Evolutionary conservation across 2,888 invertebrate genomes (phyloP).

Genomic region (Agrypnus murinus): DNA sequence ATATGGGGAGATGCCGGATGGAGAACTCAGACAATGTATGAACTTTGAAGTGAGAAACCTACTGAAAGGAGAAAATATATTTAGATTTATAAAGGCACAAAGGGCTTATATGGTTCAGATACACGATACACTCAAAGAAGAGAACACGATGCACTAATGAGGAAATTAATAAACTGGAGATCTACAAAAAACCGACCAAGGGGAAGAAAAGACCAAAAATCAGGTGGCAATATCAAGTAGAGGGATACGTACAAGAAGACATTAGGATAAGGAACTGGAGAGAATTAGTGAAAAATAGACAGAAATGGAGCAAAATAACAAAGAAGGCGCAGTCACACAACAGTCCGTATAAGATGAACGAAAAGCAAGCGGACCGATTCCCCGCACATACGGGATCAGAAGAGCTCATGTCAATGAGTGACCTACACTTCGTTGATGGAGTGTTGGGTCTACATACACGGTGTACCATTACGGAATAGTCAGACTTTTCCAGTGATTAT

Average conservation of each 20-base stretch:
- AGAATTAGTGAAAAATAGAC: constrained; percentile 6
- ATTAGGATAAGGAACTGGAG: constrained; percentile 7
- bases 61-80: not conserved
- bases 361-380: not conserved
- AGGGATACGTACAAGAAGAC: not conserved
- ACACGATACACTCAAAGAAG: constrained; percentile 24
- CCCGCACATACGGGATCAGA: not conserved
- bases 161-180: not conserved
- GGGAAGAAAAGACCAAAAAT: constrained; percentile 11
- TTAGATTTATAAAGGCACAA: not conserved
- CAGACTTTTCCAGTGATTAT: no score
- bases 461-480: no score
- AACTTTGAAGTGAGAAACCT: constrained; percentile 11
- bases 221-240: not conserved
- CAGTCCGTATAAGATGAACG: constrained; percentile 5
- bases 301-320: constrained; percentile 3
- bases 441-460: constrained; percentile 13
- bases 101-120: not conserved
- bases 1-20: not conserved
- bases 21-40: constrained; percentile 7
- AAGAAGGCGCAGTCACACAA: constrained; percentile 15
- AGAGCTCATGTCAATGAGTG: not conserved
- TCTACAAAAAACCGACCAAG: constrained; percentile 1
- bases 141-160: constrained; percentile 14
- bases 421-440: constrained; percentile 13